Evolutionary conservation across 2,113 vertebrate genomes (phyloP).

Genomic region (Tachuris rubrigastra): DNA sequence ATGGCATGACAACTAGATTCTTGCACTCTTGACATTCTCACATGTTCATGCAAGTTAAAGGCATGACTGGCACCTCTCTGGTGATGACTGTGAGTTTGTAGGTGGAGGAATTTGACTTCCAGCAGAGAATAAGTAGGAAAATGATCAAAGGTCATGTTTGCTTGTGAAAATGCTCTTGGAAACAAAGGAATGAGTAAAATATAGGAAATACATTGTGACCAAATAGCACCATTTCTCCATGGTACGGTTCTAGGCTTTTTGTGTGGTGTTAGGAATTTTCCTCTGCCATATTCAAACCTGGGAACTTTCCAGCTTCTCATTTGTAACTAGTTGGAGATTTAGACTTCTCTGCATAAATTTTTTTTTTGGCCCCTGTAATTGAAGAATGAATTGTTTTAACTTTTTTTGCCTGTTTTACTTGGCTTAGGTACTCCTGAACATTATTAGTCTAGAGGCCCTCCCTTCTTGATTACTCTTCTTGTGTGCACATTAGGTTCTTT

Average conservation of each 20-base stretch:
- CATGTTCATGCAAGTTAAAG: not conserved
- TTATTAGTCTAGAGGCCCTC: not conserved
- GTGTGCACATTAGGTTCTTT: not conserved
- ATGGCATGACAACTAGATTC: not conserved
- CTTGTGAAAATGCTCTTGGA: not conserved
- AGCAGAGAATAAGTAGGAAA: not conserved
- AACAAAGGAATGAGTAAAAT: not conserved
- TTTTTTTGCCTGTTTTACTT: conserved; percentile 5
- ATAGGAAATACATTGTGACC: not conserved
- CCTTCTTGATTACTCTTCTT: not conserved
- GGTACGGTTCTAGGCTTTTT: not conserved
- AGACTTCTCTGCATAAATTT: not conserved
- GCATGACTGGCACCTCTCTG: not conserved
- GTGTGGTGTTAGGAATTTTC: not conserved
- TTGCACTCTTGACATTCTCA: not conserved
- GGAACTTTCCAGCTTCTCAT: conserved; percentile 24
- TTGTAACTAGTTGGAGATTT: conserved; percentile 19
- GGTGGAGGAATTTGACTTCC: not conserved
- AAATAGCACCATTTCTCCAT: not conserved
- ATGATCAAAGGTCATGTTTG: not conserved
- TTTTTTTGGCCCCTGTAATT: not conserved
- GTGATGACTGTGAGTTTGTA: not conserved
- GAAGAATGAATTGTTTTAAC: not conserved
- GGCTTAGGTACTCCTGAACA: not conserved
- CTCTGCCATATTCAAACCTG: not conserved